Percentiles rank a stretch among this genome's conserved stretches.
Conservation (phyloP, 2,797 vertebrate genomes). For the Leucoraja ocellata region DNA sequence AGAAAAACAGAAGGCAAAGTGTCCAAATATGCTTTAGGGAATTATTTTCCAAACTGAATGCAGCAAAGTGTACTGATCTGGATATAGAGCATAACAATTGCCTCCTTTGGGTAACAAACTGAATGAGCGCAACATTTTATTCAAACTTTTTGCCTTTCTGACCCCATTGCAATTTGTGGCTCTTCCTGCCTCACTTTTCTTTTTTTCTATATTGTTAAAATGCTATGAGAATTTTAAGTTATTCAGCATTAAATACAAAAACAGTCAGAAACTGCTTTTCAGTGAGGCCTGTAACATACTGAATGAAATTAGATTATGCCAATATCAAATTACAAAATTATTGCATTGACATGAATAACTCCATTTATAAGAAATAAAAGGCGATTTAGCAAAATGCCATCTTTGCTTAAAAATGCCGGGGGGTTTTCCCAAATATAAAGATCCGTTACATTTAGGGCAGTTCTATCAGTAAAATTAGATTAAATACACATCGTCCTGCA, state of each 20-base stretch:
- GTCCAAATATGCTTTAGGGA: neutral
- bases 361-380: neutral
- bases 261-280: neutral
- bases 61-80: neutral
- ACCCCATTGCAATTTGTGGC: too few species aligned
- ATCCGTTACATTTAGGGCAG: neutral
- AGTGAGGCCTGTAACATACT: neutral
- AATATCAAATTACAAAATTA: slow-evolving; percentile 21
- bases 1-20: neutral
- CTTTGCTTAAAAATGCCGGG: neutral
- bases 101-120: neutral
- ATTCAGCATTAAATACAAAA: neutral
- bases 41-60: neutral
- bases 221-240: neutral
- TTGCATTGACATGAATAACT: neutral
- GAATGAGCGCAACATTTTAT: neutral
- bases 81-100: neutral
- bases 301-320: slow-evolving; percentile 1
- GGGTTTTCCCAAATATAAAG: neutral
- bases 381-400: neutral
- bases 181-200: neutral
- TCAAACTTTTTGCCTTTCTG: neutral
- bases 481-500: too few species aligned
- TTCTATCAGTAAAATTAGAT: neutral
- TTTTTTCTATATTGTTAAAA: neutral